A percentile compares a stretch with the other conserved stretches of the same genome.
Evolutionary conservation across 2,888 invertebrate species (phyloP).

Genomic region (Napeogenes sylphis): DNA sequence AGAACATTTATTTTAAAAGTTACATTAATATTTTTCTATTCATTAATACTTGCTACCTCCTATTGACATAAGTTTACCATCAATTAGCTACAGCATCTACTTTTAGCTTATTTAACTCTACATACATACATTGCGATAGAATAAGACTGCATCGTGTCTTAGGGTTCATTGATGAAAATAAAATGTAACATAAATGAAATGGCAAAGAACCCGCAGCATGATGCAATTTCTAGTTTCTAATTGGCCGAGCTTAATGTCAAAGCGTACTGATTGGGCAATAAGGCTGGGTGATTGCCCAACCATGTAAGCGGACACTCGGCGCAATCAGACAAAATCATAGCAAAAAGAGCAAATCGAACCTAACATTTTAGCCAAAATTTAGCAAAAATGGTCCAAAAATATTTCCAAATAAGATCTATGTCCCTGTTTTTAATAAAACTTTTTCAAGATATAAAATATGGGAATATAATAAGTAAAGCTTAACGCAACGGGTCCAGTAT

Average conservation of each 20-base stretch:
- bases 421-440: slow-evolving; percentile 71
- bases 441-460: slow-evolving; percentile 39
- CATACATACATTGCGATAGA: slow-evolving; percentile 74
- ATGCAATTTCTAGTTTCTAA: slow-evolving; percentile 59
- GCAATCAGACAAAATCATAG: slow-evolving; percentile 55
- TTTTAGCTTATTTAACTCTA: slow-evolving; percentile 72
- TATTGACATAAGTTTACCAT: slow-evolving; percentile 77
- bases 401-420: slow-evolving; percentile 67
- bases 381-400: slow-evolving; percentile 72
- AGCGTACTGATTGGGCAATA: slow-evolving; percentile 82
- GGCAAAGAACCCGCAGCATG: slow-evolving; percentile 52
- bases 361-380: slow-evolving; percentile 40
- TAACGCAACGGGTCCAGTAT: slow-evolving; percentile 66
- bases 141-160: slow-evolving; percentile 52
- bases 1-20: slow-evolving; percentile 68
- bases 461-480: slow-evolving; percentile 38
- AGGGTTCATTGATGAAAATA: slow-evolving; percentile 49
- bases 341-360: slow-evolving; percentile 34
- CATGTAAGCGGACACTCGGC: slow-evolving; percentile 77
- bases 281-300: slow-evolving; percentile 86
- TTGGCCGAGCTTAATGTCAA: slow-evolving; percentile 60
- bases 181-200: slow-evolving; percentile 39
- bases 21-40: slow-evolving; percentile 65
- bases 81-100: slow-evolving; percentile 70
- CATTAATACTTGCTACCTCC: slow-evolving; percentile 62